Evolutionary conservation across 2,113 vertebrate species (phyloP).

Genomic region (Larimichthys crocea): DNA sequence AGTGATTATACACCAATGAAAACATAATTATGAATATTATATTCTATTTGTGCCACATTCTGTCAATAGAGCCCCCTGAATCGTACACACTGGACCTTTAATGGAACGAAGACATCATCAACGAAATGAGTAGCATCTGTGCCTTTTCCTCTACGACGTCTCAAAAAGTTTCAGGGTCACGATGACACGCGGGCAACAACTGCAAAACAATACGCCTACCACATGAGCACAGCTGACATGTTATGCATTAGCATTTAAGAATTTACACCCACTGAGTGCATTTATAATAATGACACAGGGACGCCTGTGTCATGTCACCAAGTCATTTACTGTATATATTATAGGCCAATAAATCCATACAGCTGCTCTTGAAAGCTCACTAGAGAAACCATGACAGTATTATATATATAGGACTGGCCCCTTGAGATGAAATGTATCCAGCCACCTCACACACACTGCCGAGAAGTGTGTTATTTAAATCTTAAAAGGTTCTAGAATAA

Average conservation of each 20-base stretch:
- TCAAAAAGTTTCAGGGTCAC: conserved; percentile 11
- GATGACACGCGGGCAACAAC: neutral
- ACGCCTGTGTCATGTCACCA: neutral
- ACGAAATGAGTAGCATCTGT: conserved; percentile 17
- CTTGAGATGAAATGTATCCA: neutral
- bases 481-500: neutral
- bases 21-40: too few species aligned
- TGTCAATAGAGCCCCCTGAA: too few species aligned
- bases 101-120: conserved; percentile 14
- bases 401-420: conserved; percentile 22
- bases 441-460: neutral
- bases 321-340: neutral
- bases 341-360: conserved; percentile 1
- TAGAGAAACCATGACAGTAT: conserved; percentile 6
- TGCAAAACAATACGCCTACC: neutral
- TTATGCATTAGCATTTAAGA: neutral
- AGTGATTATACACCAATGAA: too few species aligned
- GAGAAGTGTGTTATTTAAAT: conserved; percentile 11
- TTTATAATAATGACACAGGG: conserved; percentile 3
- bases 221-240: neutral
- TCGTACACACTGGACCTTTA: conserved; percentile 7
- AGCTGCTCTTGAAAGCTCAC: conserved; percentile 14
- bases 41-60: too few species aligned
- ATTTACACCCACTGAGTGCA: neutral
- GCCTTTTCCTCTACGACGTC: neutral